Evolutionary conservation across 2,797 vertebrate genomes (phyloP).

Genomic region (Podarcis siculus): DNA sequence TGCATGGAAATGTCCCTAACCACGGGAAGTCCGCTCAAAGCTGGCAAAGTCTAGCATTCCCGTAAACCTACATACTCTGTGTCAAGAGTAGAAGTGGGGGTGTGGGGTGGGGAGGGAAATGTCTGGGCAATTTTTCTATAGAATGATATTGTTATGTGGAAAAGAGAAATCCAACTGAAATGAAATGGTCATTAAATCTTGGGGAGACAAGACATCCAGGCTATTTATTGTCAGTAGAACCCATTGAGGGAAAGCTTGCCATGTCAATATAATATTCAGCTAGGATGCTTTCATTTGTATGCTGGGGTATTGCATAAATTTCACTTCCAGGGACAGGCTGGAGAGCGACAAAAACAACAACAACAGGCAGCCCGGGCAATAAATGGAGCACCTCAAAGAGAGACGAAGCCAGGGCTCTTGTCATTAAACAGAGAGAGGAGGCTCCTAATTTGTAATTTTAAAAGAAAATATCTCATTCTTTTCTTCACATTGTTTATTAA

Average conservation of each 20-base stretch:
- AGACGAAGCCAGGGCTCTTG: slow-evolving; percentile 55
- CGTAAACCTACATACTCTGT: slow-evolving; percentile 6
- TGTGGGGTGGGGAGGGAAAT: slow-evolving; percentile 29
- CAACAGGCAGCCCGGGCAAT: slow-evolving; percentile 49
- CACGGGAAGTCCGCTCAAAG: neutral
- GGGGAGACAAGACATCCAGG: slow-evolving; percentile 36
- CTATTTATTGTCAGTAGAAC: slow-evolving; percentile 65
- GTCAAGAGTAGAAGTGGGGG: slow-evolving; percentile 13
- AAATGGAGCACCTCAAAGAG: slow-evolving; percentile 57
- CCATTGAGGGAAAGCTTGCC: slow-evolving; percentile 43
- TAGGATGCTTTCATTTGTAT: slow-evolving; percentile 65
- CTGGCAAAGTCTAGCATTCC: slow-evolving; percentile 15
- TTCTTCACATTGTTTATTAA: slow-evolving; percentile 78
- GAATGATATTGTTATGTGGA: slow-evolving; percentile 46
- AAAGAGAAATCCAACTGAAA: slow-evolving; percentile 64
- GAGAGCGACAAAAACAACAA: slow-evolving; percentile 10
- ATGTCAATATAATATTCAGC: slow-evolving; percentile 62
- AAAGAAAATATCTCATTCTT: slow-evolving; percentile 74
- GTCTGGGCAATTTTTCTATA: slow-evolving; percentile 57
- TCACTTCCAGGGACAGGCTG: slow-evolving; percentile 51
- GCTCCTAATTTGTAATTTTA: slow-evolving; percentile 74
- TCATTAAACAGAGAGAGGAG: slow-evolving; percentile 58
- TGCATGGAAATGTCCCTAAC: neutral
- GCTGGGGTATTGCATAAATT: slow-evolving; percentile 66
- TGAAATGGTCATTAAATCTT: slow-evolving; percentile 68